Evolutionary conservation across 2,113 vertebrate species (phyloP).

Genomic region (Pangasianodon hypophthalmus): DNA sequence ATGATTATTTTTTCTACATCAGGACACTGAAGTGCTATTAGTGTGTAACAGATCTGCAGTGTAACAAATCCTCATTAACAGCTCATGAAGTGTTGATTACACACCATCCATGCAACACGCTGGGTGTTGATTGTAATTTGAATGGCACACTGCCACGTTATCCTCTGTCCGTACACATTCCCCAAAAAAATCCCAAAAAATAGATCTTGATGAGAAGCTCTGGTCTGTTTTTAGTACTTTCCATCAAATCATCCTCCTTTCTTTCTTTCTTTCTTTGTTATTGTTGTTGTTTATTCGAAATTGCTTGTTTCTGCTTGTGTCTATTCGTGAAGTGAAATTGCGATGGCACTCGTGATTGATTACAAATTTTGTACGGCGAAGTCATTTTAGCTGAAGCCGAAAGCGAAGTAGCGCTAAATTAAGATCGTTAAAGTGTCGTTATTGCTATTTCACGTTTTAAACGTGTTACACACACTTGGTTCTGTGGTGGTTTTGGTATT

Average conservation of each 20-base stretch:
- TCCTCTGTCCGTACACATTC: conserved; percentile 5
- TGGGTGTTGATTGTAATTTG: conserved; percentile 39
- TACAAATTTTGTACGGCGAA: background rate
- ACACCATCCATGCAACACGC: background rate
- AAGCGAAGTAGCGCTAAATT: too few species aligned
- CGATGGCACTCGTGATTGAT: background rate
- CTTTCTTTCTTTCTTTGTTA: background rate
- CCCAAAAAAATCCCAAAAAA: background rate
- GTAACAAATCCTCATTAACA: conserved; percentile 50
- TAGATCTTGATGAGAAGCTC: background rate
- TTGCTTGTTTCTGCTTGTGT: background rate
- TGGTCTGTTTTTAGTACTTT: background rate
- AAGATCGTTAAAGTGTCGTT: background rate
- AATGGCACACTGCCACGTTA: conserved; percentile 6
- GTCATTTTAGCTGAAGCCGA: background rate
- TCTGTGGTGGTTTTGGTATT: background rate
- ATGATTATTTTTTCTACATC: conserved; percentile 40
- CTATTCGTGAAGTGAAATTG: background rate
- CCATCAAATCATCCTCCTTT: background rate
- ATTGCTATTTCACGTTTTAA: background rate
- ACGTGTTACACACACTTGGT: background rate
- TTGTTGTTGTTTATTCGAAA: too few species aligned
- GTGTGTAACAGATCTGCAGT: conserved; percentile 41
- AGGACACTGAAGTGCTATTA: conserved; percentile 45
- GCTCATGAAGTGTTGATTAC: conserved; percentile 45